A percentile compares a stretch with the other conserved stretches of the same genome.
These are phyloP conservation scores for Hydrozoanthus tunicans DNA, from an alignment of 64 coral and sea anemone genomes.

Conservation along the genomic window DNA sequence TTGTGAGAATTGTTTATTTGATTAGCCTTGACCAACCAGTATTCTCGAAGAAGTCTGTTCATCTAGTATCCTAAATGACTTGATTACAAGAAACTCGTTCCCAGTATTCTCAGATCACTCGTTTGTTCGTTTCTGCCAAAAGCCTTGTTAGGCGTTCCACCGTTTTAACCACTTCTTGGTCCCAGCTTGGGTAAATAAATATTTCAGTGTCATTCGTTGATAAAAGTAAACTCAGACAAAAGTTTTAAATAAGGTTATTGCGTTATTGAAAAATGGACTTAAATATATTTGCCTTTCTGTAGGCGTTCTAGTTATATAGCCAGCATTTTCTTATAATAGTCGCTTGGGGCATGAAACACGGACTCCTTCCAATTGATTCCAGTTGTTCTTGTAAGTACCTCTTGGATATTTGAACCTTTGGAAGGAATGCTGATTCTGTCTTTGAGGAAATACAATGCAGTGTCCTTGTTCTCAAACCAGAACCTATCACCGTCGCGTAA, in stretches of 20 bases:
- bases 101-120: background rate
- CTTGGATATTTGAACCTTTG: slow-evolving; percentile 74
- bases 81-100: no score
- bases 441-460: slow-evolving; percentile 62
- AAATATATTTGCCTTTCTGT: background rate
- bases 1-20: no score
- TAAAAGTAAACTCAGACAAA: background rate
- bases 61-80: no score
- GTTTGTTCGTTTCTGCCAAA: background rate
- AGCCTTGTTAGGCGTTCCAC: background rate
- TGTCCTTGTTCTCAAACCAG: slow-evolving; percentile 88
- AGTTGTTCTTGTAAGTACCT: slow-evolving; percentile 72
- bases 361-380: slow-evolving; percentile 90
- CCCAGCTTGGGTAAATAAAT: background rate
- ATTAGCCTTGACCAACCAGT: no score
- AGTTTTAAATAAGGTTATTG: slow-evolving; percentile 13
- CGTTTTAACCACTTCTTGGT: background rate
- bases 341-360: slow-evolving; percentile 62
- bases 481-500: slow-evolving; percentile 85
- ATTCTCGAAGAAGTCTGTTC: no score
- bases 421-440: slow-evolving; percentile 78
- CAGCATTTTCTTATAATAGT: slow-evolving; percentile 19
- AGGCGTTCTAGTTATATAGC: background rate
- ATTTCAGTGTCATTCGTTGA: background rate
- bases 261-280: background rate